Base-by-base conservation (phyloP, 2,888 invertebrate species). In the Scaptomyza reducta region DNA sequence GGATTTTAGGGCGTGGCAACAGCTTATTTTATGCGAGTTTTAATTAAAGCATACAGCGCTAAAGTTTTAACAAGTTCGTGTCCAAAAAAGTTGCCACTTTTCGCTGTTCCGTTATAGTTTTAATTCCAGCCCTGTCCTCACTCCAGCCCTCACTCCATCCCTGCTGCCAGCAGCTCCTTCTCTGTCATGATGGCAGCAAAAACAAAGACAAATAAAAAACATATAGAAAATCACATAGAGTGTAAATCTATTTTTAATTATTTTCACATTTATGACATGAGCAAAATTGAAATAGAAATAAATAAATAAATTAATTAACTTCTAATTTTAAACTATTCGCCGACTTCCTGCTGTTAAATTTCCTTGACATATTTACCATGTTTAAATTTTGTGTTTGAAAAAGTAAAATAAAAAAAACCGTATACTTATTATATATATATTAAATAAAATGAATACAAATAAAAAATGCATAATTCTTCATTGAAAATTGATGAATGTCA, bases 161-260 rank as follows among this genome's bases (percentile, higher is more conserved):
- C 16, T 33, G 22, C 44, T 10, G 10, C 9, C 35, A 22, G 3
- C 31, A 3, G 9, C 9, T 29, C 29, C 29, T 9, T 1, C 33
- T 5, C 3, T 61, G 35, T 65, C 58, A 65, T 14, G 62, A 61
- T 69, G 70, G 72, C 68, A 72, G 40, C 31, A 55, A 13, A 6
- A 29, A 6, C 7, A n/a, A n/a, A n/a, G 7, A 31, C 27, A 9
- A 27, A 31, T 22, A 14, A 54, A 35, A 29, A 27, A 14, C n/a
- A n/a, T n/a, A n/a, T n/a, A n/a, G n/a, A n/a, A n/a, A n/a, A n/a
- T n/a, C n/a, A n/a, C n/a, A n/a, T n/a, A n/a, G n/a, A n/a, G n/a
- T n/a, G n/a, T n/a, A n/a, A n/a, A n/a, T n/a, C n/a, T n/a, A n/a
- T 70, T 76, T 79, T 79, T 78, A 79, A 78, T 78, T 78, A 76